phyloP scores from a whole-genome alignment of 1,140 invertebrate species.

The Steinernema feltiae region DNA sequence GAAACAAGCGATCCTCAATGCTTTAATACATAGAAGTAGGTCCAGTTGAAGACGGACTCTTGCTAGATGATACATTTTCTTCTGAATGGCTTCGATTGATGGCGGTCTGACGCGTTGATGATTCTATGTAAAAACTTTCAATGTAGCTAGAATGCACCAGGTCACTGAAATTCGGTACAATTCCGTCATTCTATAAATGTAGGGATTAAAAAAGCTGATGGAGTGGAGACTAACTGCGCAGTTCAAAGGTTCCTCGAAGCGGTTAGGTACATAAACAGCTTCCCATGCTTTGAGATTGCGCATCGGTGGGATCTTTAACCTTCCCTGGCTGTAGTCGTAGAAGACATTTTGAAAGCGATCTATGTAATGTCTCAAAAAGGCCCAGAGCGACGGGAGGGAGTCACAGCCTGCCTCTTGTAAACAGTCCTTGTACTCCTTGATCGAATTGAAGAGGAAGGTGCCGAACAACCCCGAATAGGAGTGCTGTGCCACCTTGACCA shows the following conservation, averaged over 20 bases:
- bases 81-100: not conserved
- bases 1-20: too few species aligned
- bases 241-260: not conserved
- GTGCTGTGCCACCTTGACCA: constrained; percentile 90
- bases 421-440: constrained; percentile 35
- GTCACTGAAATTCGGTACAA: not conserved
- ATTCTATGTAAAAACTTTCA: not conserved
- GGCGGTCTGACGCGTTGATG: not conserved
- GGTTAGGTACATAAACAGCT: not conserved
- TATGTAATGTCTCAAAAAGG: not conserved
- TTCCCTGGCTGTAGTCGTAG: not conserved
- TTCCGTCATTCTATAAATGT: not conserved
- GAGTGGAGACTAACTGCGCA: not conserved
- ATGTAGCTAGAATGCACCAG: not conserved
- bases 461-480: constrained; percentile 91
- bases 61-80: not conserved
- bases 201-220: not conserved
- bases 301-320: not conserved
- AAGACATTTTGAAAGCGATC: not conserved
- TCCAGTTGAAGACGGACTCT: not conserved
- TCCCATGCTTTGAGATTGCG: not conserved
- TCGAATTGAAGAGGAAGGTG: constrained; percentile 84
- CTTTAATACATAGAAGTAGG: not conserved
- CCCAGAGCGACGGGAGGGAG: not conserved
- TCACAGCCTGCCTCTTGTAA: not conserved